Percentiles rank a stretch among this genome's conserved stretches.
phyloP scores from a whole-genome alignment of 2,888 invertebrate species.

The Teleiodes luculella region DNA sequence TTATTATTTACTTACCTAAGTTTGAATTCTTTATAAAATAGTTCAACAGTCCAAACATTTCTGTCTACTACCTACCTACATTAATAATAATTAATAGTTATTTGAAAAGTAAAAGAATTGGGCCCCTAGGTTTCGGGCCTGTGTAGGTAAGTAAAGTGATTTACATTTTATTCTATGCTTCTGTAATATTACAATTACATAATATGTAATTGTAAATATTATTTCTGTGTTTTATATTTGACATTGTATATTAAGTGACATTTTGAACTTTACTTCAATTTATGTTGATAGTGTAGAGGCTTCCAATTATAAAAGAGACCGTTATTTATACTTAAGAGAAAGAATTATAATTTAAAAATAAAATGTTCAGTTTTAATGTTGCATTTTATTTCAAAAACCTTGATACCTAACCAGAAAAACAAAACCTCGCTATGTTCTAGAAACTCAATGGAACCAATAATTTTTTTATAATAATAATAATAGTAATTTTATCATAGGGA shows the following conservation, averaged over 20 bases:
- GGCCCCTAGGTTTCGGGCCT: background rate
- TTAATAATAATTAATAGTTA: no score
- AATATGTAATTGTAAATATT: background rate
- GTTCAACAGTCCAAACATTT: no score
- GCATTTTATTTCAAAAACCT: conserved; percentile 33
- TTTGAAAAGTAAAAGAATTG: no score
- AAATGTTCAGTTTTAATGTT: conserved; percentile 66
- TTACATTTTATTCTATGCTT: conserved; percentile 17
- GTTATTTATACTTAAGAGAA: conserved; percentile 69
- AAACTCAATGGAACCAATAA: no score
- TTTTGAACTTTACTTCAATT: conserved; percentile 35
- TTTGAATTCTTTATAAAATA: no score
- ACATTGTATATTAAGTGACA: conserved; percentile 31
- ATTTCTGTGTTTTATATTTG: conserved; percentile 39
- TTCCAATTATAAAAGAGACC: conserved; percentile 68
- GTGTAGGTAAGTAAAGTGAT: conserved; percentile 12
- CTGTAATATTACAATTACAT: background rate
- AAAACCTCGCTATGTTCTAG: no score
- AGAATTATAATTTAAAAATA: conserved; percentile 69
- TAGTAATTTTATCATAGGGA: no score
- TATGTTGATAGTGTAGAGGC: conserved; percentile 68
- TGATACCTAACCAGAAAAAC: background rate
- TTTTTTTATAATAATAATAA: no score
- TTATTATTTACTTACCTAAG: no score
- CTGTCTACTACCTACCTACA: no score